Evolutionary conservation across 2,888 invertebrate genomes (phyloP).

Genomic region (Aelia acuminata): DNA sequence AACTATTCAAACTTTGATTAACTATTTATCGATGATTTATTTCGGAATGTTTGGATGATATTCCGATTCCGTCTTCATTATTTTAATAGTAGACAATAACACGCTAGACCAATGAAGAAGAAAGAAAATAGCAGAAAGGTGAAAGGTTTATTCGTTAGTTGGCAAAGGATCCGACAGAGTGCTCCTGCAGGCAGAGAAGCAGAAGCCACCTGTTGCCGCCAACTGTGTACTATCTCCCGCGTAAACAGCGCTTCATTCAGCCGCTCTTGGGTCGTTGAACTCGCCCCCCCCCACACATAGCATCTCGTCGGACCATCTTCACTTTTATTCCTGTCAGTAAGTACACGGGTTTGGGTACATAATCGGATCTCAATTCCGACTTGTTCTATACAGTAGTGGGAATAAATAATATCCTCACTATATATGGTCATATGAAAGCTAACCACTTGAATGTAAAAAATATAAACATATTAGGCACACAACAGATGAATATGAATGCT

Average conservation of each 20-base stretch:
- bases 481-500: no score
- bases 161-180: neutral
- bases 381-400: neutral
- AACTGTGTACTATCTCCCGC: slow-evolving; percentile 55
- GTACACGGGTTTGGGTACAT: neutral
- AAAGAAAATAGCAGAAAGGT: neutral
- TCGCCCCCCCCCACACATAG: slow-evolving; percentile 27
- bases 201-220: slow-evolving; percentile 45
- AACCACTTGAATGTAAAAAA: no score
- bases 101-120: no score
- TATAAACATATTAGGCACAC: no score
- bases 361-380: neutral
- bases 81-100: no score
- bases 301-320: slow-evolving; percentile 7
- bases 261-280: slow-evolving; percentile 21
- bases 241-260: slow-evolving; percentile 58
- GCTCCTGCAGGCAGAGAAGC: neutral
- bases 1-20: no score
- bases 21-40: no score
- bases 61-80: no score
- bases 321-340: slow-evolving; percentile 11
- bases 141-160: neutral
- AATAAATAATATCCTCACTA: no score
- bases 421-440: no score
- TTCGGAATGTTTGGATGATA: no score